These are phyloP conservation scores for Spodoptera exigua DNA, from an alignment of 2,888 invertebrate genomes.

Conservation along the genomic window DNA sequence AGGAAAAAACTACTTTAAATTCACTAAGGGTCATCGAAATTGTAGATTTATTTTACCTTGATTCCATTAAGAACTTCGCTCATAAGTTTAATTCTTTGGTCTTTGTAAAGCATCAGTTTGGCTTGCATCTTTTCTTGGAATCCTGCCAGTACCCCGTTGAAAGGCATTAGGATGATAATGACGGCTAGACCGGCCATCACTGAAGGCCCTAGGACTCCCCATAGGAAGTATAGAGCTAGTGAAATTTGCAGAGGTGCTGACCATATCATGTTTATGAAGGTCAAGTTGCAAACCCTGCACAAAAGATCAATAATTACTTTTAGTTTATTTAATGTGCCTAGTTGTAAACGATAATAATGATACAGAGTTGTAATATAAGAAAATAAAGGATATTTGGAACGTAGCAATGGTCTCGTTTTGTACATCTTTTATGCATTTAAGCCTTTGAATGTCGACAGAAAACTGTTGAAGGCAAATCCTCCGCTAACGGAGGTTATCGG, in stretches of 20 bases:
- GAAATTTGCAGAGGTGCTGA: conserved; percentile 95
- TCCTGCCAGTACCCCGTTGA: conserved; percentile 93
- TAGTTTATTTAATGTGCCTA: too few species aligned
- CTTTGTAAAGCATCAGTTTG: conserved; percentile 95
- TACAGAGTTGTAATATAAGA: too few species aligned
- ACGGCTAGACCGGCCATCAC: conserved; percentile 96
- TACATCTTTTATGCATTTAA: too few species aligned
- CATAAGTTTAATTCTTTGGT: conserved; percentile 95
- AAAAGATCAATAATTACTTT: too few species aligned
- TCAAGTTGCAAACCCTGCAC: conserved; percentile 92
- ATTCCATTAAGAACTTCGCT: conserved; percentile 96
- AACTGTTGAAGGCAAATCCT: too few species aligned
- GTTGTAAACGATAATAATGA: too few species aligned
- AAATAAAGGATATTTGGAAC: too few species aligned
- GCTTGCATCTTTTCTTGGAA: conserved; percentile 92
- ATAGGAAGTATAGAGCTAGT: conserved; percentile 93
- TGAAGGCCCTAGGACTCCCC: conserved; percentile 93
- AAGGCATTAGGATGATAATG: conserved; percentile 95
- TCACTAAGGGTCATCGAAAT: too few species aligned
- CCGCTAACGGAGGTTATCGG: too few species aligned
- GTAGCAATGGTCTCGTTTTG: too few species aligned
- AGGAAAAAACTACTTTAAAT: too few species aligned
- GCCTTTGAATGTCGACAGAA: too few species aligned
- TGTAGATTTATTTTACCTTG: conserved; percentile 86
- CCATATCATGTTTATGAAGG: conserved; percentile 94